These are phyloP conservation scores for Myotis planiceps DNA, from an alignment of 2,797 vertebrate species.

Conservation along the genomic window DNA sequence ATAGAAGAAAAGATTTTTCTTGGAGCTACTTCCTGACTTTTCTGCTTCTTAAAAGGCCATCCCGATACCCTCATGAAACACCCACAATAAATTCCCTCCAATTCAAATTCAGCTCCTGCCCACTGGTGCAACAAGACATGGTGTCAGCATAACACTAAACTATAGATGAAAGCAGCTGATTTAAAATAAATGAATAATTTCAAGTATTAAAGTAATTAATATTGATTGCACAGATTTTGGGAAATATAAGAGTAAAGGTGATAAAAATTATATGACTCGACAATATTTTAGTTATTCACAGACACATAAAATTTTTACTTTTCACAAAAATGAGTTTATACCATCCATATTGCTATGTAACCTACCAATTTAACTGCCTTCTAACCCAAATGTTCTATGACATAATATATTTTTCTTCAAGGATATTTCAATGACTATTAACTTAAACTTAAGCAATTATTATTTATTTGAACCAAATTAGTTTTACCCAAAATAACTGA, in stretches of 20 bases:
- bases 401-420: neutral
- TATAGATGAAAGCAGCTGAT: neutral
- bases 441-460: neutral
- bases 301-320: neutral
- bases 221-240: neutral
- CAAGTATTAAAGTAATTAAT: neutral
- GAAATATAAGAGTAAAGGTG: neutral
- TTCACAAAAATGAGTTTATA: slow-evolving; percentile 31
- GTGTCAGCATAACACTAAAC: neutral
- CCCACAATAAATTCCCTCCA: neutral
- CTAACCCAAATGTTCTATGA: neutral
- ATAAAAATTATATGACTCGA: neutral
- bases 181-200: neutral
- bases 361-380: neutral
- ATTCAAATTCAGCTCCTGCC: neutral
- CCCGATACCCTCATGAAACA: neutral
- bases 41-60: neutral
- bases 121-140: neutral
- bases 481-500: neutral
- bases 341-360: neutral
- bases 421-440: neutral
- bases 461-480: neutral
- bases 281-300: slow-evolving; percentile 2
- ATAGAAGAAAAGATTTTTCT: neutral
- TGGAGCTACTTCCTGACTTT: neutral